Evolutionary conservation across 2,888 invertebrate species (phyloP).

Genomic region (Catocala sponsa): DNA sequence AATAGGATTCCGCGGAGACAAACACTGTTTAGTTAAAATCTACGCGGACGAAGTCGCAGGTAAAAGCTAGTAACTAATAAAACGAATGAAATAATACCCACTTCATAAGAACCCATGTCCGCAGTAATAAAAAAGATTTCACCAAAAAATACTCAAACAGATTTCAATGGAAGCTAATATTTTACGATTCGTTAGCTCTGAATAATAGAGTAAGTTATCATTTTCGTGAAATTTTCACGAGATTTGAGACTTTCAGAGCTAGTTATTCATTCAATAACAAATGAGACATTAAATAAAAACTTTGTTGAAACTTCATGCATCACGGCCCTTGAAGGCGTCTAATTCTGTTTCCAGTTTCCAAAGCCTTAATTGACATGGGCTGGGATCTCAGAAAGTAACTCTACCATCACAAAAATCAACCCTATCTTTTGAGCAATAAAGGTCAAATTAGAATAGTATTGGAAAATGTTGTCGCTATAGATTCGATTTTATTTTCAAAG

Average conservation of each 20-base stretch:
- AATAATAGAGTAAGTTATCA: neutral
- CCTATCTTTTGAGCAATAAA: neutral
- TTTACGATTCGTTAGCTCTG: neutral
- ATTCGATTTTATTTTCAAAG: slow-evolving; percentile 20
- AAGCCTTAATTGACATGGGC: slow-evolving; percentile 7
- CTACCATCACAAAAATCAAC: slow-evolving; percentile 2
- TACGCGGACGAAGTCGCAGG: too few species aligned
- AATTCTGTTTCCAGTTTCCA: slow-evolving; percentile 10
- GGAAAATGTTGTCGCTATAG: neutral
- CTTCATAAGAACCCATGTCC: too few species aligned
- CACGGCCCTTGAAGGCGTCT: neutral
- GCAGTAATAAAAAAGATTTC: too few species aligned
- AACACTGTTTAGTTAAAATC: too few species aligned
- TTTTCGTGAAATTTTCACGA: neutral
- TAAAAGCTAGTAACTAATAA: too few species aligned
- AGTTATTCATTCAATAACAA: slow-evolving; percentile 1
- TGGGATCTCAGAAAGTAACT: neutral
- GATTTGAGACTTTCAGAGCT: neutral
- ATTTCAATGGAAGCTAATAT: too few species aligned
- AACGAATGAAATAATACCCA: too few species aligned
- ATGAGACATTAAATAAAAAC: slow-evolving; percentile 4
- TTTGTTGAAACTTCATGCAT: slow-evolving; percentile 1
- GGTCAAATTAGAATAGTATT: slow-evolving; percentile 18
- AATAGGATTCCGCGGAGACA: too few species aligned
- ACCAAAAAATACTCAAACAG: too few species aligned